Evolutionary conservation across 2,888 invertebrate genomes (phyloP), one percentile per base, ranked within the genome.

Genomic region (Galerucella calmariensis): DNA sequence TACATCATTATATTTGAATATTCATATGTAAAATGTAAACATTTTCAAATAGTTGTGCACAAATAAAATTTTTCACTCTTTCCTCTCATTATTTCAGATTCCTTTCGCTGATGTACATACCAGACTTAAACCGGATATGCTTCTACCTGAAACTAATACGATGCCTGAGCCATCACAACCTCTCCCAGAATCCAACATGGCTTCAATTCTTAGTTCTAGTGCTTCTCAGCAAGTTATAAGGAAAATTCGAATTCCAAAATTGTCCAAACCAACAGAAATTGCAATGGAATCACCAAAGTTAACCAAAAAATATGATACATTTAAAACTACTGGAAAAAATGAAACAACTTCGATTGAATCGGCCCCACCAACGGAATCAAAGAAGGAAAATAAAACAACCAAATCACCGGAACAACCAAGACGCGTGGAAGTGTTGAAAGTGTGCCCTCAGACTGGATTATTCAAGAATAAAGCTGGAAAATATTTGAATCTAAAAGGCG

Each of bases 391-490:
- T 14, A 16, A 48, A 59, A 27, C 46, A 10, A 35, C 41, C 4
- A 63, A 41, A 63, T 8, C 8, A 5, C 48, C 9, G 1, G 16
- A 16, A 51, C 35, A 12, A 16, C 24, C 14, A 11, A 6, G 12
- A 53, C 4, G 24, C 27, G n/a, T 12, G 35, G 16, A 41, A 61
- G 61, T 61, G 14, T 61, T 61, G n/a, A 61, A 61, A 48, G 51
- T 75, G 46, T 76, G 75, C 35, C 63, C 66, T 27, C 67, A 70
- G 68, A 76, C 75, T 9, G 73, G 75, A 9, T 51, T 73, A 48
- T 71, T 73, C 14, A 73, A 63, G n/a, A 71, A 76, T 24, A 67
- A 67, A 27, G 24, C 67, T 12, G 67, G 68, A 10, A 41, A 73
- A 59, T 73, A 71, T 58, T 68, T 71, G n/a, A 65, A 67, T 35